phyloP scores from a whole-genome alignment of 2,888 invertebrate genomes.

The Scaptomyza cyrtandrae region DNA sequence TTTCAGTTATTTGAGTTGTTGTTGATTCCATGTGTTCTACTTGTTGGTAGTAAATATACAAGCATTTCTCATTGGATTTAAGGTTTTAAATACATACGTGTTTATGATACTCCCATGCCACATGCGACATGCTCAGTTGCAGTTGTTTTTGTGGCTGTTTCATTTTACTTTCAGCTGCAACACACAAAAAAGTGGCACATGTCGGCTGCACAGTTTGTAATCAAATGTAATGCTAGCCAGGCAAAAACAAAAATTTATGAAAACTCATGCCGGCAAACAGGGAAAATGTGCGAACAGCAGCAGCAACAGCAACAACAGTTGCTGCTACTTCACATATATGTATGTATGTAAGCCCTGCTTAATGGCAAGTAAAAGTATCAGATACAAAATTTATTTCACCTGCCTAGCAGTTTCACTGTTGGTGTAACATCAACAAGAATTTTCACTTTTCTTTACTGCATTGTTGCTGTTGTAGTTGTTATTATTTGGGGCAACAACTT shows the following conservation, averaged over 20 bases:
- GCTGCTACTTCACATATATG: constrained; percentile 10
- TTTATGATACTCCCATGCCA: constrained; percentile 60
- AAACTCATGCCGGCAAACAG: constrained; percentile 51
- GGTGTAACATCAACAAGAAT: constrained; percentile 57
- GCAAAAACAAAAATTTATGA: constrained; percentile 47
- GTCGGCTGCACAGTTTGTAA: constrained; percentile 72
- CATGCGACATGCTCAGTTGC: constrained; percentile 50
- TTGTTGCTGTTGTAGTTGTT: constrained; percentile 25
- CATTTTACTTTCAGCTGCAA: constrained; percentile 71
- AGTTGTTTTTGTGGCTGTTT: constrained; percentile 41
- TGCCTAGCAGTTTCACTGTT: constrained; percentile 48
- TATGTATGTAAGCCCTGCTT: constrained; percentile 36
- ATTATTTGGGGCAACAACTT: constrained; percentile 2
- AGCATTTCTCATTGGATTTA: constrained; percentile 53
- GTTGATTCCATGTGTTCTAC: constrained; percentile 60
- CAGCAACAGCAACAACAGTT: constrained; percentile 10
- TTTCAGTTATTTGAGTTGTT: constrained; percentile 19
- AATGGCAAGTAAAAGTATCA: constrained; percentile 64
- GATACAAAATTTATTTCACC: constrained; percentile 55
- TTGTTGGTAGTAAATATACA: constrained; percentile 56
- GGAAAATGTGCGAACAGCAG: constrained; percentile 35
- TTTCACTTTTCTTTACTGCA: constrained; percentile 70
- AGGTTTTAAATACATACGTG: constrained; percentile 50
- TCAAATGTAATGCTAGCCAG: constrained; percentile 61
- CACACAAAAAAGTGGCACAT: constrained; percentile 70